These are phyloP conservation scores for Nyctibius grandis DNA, from an alignment of 2,797 vertebrate species.

Conservation along the genomic window DNA sequence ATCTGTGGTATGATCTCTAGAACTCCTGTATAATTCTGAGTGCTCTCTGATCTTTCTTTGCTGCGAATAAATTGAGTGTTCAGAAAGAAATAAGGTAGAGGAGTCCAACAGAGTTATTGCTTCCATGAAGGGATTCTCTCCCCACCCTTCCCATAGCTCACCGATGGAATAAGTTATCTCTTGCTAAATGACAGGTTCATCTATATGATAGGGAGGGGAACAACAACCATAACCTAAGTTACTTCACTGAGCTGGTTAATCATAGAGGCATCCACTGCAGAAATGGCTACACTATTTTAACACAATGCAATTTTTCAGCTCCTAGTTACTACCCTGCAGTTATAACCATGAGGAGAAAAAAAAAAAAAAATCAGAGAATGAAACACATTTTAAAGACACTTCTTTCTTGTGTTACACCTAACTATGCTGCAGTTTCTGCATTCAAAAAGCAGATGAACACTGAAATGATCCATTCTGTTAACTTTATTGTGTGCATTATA, in stretches of 20 bases:
- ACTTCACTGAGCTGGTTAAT: background rate
- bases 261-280: background rate
- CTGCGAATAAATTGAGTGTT: background rate
- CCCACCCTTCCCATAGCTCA: background rate
- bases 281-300: background rate
- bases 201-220: background rate
- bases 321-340: background rate
- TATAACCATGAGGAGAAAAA: background rate
- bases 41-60: background rate
- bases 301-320: background rate
- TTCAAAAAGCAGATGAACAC: background rate
- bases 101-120: background rate
- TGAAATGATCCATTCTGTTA: background rate
- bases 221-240: background rate
- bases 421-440: background rate
- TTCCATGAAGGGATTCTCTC: background rate
- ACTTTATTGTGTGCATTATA: background rate
- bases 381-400: background rate
- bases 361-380: background rate
- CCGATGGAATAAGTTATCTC: background rate
- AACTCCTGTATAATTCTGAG: background rate
- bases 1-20: background rate
- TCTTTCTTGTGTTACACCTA: background rate
- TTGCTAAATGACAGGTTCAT: background rate
- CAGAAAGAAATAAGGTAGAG: background rate